Evolutionary conservation across 2,797 vertebrate genomes (phyloP).

Genomic region (Chiloscyllium punctatum): DNA sequence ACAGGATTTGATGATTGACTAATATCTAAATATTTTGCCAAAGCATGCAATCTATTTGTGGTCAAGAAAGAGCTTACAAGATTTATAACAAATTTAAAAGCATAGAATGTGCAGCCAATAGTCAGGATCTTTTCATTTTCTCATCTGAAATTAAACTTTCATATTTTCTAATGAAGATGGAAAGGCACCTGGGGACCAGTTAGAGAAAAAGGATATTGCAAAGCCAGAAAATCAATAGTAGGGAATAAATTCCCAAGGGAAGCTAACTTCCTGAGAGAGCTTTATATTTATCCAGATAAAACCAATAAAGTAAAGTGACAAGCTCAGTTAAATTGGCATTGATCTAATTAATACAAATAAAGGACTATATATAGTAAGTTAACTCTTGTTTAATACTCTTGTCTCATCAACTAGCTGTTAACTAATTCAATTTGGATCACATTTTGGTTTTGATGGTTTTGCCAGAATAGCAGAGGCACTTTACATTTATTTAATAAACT

Average conservation of each 20-base stretch:
- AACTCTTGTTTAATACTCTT: background rate
- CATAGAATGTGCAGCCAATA: background rate
- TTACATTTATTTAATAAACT: background rate
- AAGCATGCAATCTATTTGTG: too few relatives aligned
- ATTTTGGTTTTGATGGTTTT: background rate
- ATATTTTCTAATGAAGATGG: constrained; percentile 8
- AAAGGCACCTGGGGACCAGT: background rate
- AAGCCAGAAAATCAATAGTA: background rate
- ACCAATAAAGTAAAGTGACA: background rate
- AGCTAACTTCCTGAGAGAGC: background rate
- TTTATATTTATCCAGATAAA: background rate
- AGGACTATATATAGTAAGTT: background rate
- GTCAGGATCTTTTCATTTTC: background rate
- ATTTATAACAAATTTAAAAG: background rate
- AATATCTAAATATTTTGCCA: too few relatives aligned
- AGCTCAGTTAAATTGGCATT: background rate
- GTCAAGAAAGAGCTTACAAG: too few relatives aligned
- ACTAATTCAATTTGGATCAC: background rate
- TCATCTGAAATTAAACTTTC: background rate
- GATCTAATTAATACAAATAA: too few relatives aligned
- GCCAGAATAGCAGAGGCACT: background rate
- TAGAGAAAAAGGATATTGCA: background rate
- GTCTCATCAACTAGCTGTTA: background rate
- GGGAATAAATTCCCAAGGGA: background rate
- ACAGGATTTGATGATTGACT: too few relatives aligned